Evolutionary conservation across 2,888 invertebrate species (phyloP), one percentile per base, ranked within the genome.

Genomic region (Pyrocoelia pectoralis): DNA sequence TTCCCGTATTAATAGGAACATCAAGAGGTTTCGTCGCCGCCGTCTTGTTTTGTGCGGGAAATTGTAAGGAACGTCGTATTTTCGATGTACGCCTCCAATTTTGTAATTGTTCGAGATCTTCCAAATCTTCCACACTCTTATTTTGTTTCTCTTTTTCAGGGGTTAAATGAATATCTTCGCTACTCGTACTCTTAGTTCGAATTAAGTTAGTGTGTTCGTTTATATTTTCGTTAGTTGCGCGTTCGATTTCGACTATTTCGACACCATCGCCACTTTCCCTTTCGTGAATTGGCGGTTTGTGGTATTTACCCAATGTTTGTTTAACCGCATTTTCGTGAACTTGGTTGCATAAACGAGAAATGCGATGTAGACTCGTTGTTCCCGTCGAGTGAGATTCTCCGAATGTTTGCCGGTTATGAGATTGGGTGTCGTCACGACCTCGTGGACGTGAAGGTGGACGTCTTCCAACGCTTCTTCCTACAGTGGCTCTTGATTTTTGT

Each of bases 31-130:
- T 76, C 9, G 61, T 62, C n/a, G 63, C 40, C 5, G 65, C 13
- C 9, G 69, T 15, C 56, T 72, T 74, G 46, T 71, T 75, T 61
- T 75, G 72, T 73, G 87, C 88, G 4, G 89, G 87, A 76, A 89
- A 88, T 74, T 91, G 89, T 68, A 91, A 82, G 2, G 90, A 89
- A 64, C 87, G 83, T 46, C 89, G 84, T 61, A 86, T 81, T 71
- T 86, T 86, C 10, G 89, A 89, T 51, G 88, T 86, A 69, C 89
- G 84, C 54, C 84, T 81, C 88, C 91, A 91, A 74, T 86, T 88
- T 61, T 78, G 76, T 12, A 80, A 67, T 28, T 81, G 76, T 51
- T 79, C 77, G n/a, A 76, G 65, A 62, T 81, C 80, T 52, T 80
- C 79, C 29, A 76, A 67, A 59, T 78, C 79, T 59, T 80, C 79